Evolutionary conservation across 2,888 invertebrate species (phyloP).

Genomic region (Temnothorax rugatulus): DNA sequence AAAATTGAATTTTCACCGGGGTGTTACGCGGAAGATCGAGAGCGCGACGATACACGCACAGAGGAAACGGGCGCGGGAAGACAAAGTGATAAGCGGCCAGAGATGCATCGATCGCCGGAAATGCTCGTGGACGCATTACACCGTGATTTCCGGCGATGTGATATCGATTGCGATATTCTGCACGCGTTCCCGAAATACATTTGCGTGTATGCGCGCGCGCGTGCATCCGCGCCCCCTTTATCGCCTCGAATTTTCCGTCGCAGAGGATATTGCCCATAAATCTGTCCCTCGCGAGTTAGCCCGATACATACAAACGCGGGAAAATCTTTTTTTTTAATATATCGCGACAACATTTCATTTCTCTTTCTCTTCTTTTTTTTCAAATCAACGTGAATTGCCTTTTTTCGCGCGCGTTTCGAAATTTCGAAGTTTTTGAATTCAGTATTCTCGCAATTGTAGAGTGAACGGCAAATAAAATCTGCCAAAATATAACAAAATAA

Average conservation of each 20-base stretch:
- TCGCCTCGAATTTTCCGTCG: conserved; percentile 49
- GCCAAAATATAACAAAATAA: not conserved
- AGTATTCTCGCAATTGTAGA: not conserved
- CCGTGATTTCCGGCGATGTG: conserved; percentile 36
- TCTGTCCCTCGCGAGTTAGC: conserved; percentile 45
- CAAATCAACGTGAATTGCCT: conserved; percentile 28
- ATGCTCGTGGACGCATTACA: conserved; percentile 40
- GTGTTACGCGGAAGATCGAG: not conserved
- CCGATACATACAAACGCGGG: conserved; percentile 42
- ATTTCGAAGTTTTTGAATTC: conserved; percentile 2
- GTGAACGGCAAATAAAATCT: not conserved
- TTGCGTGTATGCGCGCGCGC: not conserved
- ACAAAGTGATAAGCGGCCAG: conserved; percentile 47
- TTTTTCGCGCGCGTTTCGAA: conserved; percentile 8
- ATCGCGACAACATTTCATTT: conserved; percentile 44
- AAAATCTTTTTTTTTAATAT: conserved; percentile 49
- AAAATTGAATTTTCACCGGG: conserved; percentile 54
- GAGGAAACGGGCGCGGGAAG: conserved; percentile 21
- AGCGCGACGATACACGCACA: not conserved
- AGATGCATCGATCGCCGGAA: conserved; percentile 38
- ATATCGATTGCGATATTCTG: conserved; percentile 44
- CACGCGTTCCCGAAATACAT: conserved; percentile 33
- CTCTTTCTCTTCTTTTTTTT: not conserved
- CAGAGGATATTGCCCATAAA: conserved; percentile 52
- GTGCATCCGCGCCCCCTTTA: conserved; percentile 2